Base-by-base conservation (phyloP, 2,888 invertebrate genomes). In the Epicampocera succincta region DNA sequence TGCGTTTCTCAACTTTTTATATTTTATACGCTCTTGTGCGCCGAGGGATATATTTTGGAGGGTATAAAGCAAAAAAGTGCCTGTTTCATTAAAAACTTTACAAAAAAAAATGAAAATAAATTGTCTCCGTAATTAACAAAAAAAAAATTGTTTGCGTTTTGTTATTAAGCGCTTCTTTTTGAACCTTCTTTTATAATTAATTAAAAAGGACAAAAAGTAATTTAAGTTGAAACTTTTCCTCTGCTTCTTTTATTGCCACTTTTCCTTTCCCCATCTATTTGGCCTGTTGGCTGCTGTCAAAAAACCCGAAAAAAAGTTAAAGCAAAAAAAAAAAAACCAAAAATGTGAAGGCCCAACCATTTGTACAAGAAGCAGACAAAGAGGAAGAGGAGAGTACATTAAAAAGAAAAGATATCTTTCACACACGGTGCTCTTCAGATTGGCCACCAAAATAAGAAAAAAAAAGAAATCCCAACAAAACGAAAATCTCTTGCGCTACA, bases 151-250 rank as follows among this genome's bases (percentile, higher is more conserved):
- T n/a, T 13, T 25, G 9, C 6, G 9, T 42, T 8, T 5, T 54
- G 6, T 33, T 56, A 33, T 58, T 33, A 60, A 17, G 8, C 13
- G 21, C 38, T 61, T 13, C 40, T 42, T 29, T 52, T 56, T 19
- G 8, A 6, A 19, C 6, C 11, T 17, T 48, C 3, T 13, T 5
- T 29, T 40, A 33, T 71, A 66, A 78, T 72, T 78, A 78, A 78
- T 72, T 78, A 78, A 78, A 44, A 66, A 38, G 66, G 52, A 78
- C 65, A 58, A 72, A 76, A 72, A 78, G 65, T 72, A 78, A 78
- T 72, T 78, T 66, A 60, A 78, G 50, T 66, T 65, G 44, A 78
- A 72, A 78, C 33, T 66, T 71, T 66, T 60, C 8, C 46, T 11
- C 25, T 50, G n/a, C n/a, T n/a, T n/a, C n/a, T n/a, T 17, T 42